A percentile compares a stretch with the other conserved stretches of the same genome.
Conservation (phyloP, 2,888 invertebrate species). For the Ochropleura plecta region DNA sequence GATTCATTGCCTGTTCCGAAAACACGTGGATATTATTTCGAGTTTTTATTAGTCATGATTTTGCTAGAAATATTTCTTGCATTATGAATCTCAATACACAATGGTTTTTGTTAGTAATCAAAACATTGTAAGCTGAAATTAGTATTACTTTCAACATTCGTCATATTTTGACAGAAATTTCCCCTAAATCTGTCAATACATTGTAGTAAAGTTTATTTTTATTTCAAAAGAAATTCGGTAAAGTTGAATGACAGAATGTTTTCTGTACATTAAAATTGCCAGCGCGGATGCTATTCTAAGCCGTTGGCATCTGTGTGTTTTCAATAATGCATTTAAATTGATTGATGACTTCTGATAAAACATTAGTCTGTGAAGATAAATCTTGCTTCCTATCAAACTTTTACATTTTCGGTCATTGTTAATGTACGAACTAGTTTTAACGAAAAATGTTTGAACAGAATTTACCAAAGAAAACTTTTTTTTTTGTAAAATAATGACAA, state of each 20-base stretch:
- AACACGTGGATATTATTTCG: constrained; percentile 24
- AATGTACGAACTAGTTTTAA: not conserved
- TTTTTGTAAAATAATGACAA: not conserved
- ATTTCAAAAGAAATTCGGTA: constrained; percentile 30
- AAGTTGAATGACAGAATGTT: constrained; percentile 54
- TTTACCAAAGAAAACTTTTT: not conserved
- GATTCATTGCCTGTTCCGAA: constrained; percentile 40
- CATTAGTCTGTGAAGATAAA: constrained; percentile 39
- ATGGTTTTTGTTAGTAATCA: not conserved
- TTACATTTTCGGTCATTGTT: constrained; percentile 2
- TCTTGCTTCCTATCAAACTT: constrained; percentile 43
- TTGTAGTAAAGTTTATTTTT: constrained; percentile 34
- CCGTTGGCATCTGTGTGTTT: constrained; percentile 38
- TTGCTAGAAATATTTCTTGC: not conserved
- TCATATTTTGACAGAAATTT: constrained; percentile 36
- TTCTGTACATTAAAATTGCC: constrained; percentile 48
- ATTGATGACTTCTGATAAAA: constrained; percentile 55
- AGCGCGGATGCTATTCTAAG: constrained; percentile 35
- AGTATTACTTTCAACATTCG: constrained; percentile 13
- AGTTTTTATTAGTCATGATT: constrained; percentile 19
- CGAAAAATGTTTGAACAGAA: not conserved
- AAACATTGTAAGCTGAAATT: constrained; percentile 4
- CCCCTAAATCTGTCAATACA: constrained; percentile 43
- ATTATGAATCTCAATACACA: not conserved
- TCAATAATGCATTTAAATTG: constrained; percentile 59